Evolutionary conservation across 2,797 vertebrate species (phyloP).

Genomic region (Scyliorhinus canicula): DNA sequence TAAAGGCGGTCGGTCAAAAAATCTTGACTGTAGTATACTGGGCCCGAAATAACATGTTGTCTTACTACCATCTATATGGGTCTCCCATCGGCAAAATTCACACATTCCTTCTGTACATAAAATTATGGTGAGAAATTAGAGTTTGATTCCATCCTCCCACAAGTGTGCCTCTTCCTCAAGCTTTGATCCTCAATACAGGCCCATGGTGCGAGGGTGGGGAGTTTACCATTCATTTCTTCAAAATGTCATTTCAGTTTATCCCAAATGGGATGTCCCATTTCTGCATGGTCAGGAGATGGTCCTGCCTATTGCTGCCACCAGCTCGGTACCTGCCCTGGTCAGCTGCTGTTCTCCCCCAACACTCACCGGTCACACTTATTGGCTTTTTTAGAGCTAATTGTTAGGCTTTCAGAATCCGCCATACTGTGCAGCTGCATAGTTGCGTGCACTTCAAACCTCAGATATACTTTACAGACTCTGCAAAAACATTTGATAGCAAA

Average conservation of each 20-base stretch:
- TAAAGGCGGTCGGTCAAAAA: too few species aligned
- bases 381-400: background rate
- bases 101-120: background rate
- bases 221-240: background rate
- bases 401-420: background rate
- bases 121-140: background rate
- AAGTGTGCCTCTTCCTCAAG: background rate
- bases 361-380: background rate
- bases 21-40: too few species aligned
- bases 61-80: background rate
- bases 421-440: background rate
- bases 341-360: background rate
- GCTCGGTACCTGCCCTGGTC: background rate
- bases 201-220: background rate
- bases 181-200: background rate
- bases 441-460: background rate
- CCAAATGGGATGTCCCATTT: too few species aligned
- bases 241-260: background rate
- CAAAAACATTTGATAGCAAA: background rate
- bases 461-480: background rate
- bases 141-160: background rate
- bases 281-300: background rate
- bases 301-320: background rate
- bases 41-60: too few species aligned
- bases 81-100: background rate